phyloP scores from a whole-genome alignment of 2,113 vertebrate species.

The Blennius ocellaris region DNA sequence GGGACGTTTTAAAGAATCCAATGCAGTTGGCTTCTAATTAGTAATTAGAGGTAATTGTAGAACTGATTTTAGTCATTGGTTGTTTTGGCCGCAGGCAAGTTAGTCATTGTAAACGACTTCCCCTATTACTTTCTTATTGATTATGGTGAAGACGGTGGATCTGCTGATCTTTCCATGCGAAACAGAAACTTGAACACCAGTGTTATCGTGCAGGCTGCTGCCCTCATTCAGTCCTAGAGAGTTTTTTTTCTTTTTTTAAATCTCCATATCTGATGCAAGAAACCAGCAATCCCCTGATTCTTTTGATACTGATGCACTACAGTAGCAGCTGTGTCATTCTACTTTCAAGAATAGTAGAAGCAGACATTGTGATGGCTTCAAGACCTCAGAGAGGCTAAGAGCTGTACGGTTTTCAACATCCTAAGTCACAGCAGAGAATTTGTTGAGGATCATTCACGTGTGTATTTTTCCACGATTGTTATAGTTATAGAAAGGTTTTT shows the following conservation, averaged over 20 bases:
- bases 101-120: conserved; percentile 58
- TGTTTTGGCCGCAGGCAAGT: conserved; percentile 56
- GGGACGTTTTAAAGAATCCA: conserved; percentile 54
- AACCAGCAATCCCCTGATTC: conserved; percentile 56
- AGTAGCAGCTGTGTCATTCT: neutral
- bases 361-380: conserved; percentile 1
- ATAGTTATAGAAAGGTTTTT: too few species aligned
- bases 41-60: conserved; percentile 70
- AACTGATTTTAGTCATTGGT: conserved; percentile 56
- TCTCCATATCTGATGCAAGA: conserved; percentile 70
- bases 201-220: conserved; percentile 37
- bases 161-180: conserved; percentile 23
- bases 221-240: conserved; percentile 54
- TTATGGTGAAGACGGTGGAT: conserved; percentile 41
- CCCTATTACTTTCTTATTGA: conserved; percentile 66
- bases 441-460: neutral
- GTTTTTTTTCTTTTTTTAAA: conserved; percentile 31
- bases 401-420: conserved; percentile 12
- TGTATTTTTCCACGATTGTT: too few species aligned
- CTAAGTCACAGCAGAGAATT: conserved; percentile 2
- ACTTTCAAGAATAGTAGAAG: conserved; percentile 22
- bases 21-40: conserved; percentile 60
- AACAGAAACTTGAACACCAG: conserved; percentile 28
- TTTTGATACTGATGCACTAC: conserved; percentile 46
- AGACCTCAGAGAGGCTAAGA: conserved; percentile 7